Percentiles rank a stretch among this genome's conserved stretches.
Conservation (phyloP, 2,113 vertebrate species). For the Sula dactylatra region DNA sequence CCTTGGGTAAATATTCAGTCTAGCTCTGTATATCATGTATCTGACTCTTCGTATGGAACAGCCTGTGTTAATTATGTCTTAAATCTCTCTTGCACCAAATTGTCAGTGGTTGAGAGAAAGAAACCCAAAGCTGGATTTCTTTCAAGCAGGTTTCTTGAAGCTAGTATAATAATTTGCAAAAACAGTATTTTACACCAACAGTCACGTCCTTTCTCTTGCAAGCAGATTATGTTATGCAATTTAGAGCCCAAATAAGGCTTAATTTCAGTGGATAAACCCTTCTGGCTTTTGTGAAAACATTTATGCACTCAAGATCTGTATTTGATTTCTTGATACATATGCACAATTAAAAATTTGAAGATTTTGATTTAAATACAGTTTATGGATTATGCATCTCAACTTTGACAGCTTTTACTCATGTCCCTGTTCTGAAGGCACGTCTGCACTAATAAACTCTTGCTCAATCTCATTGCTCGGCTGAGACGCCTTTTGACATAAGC, state of each 20-base stretch:
- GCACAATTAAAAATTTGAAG: neutral
- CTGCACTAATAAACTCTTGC: neutral
- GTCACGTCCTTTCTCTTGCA: neutral
- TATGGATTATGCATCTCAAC: neutral
- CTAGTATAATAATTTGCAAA: neutral
- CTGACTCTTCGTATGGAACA: neutral
- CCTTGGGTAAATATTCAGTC: neutral
- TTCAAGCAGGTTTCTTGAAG: neutral
- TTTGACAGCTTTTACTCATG: neutral
- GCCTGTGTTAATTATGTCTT: neutral
- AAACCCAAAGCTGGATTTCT: neutral
- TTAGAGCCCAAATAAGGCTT: neutral
- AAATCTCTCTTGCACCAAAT: neutral
- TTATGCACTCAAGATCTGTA: neutral
- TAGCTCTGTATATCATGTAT: neutral
- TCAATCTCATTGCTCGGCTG: neutral
- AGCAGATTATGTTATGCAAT: neutral
- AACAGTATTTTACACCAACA: neutral
- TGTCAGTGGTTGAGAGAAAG: neutral
- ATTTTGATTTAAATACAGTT: neutral
- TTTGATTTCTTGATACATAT: neutral
- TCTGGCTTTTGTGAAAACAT: neutral
- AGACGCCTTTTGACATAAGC: neutral
- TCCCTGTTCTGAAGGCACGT: neutral
- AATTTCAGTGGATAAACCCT: neutral